Evolutionary conservation across 2,113 vertebrate species (phyloP).

Genomic region (Oryzias curvinotus): DNA sequence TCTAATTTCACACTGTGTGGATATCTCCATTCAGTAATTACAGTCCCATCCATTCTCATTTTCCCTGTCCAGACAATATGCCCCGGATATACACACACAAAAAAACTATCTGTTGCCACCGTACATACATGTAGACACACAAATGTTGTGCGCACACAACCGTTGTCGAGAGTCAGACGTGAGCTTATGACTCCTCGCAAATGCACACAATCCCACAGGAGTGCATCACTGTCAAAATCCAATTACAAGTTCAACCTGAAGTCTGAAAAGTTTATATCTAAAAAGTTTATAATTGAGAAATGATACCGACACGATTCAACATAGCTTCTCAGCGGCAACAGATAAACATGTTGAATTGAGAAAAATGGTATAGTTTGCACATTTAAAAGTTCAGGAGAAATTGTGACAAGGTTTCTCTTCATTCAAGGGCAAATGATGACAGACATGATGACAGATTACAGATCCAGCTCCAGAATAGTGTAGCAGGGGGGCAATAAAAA

Average conservation of each 20-base stretch:
- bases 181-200: slow-evolving; percentile 51
- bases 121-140: slow-evolving; percentile 33
- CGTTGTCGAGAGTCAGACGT: slow-evolving; percentile 42
- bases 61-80: slow-evolving; percentile 68
- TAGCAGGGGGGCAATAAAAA: too few species aligned
- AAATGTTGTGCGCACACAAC: slow-evolving; percentile 16
- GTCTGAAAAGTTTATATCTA: slow-evolving; percentile 47
- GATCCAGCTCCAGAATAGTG: too few species aligned
- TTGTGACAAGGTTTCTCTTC: too few species aligned
- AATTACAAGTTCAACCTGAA: slow-evolving; percentile 52
- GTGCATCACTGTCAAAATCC: slow-evolving; percentile 60
- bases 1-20: slow-evolving; percentile 80
- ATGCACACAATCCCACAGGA: slow-evolving; percentile 41
- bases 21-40: slow-evolving; percentile 78
- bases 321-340: slow-evolving; percentile 1
- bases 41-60: slow-evolving; percentile 75
- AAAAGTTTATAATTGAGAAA: slow-evolving; percentile 55
- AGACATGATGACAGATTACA: too few species aligned
- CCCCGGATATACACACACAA: slow-evolving; percentile 53
- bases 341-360: background rate
- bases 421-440: too few species aligned
- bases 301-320: slow-evolving; percentile 29
- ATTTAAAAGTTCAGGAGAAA: too few species aligned
- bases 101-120: slow-evolving; percentile 37
- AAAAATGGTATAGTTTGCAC: background rate